Percentiles rank a stretch among this genome's conserved stretches.
Conservation (phyloP, 2,797 vertebrate species). For the Acipenser ruthenus region DNA sequence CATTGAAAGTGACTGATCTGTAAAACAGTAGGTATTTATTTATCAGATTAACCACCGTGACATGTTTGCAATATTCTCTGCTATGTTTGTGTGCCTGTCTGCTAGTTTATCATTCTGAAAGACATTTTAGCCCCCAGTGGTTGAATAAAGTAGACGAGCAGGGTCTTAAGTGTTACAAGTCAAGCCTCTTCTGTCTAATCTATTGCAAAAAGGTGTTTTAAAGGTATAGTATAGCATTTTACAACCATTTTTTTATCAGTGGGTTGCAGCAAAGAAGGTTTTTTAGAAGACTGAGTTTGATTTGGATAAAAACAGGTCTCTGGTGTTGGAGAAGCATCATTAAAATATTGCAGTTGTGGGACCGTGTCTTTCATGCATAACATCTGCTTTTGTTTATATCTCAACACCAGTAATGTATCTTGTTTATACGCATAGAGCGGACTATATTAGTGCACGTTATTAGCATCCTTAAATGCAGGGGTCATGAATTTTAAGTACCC, state of each 20-base stretch:
- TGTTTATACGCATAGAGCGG: too few relatives aligned
- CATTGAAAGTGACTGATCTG: background rate
- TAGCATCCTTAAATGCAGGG: too few relatives aligned
- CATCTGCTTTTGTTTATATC: too few relatives aligned
- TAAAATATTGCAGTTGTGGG: too few relatives aligned
- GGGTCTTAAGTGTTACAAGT: background rate
- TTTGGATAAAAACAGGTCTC: too few relatives aligned
- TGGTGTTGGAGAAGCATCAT: too few relatives aligned
- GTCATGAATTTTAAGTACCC: too few relatives aligned
- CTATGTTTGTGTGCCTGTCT: background rate
- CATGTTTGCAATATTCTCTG: conserved; percentile 20
- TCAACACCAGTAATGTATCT: too few relatives aligned
- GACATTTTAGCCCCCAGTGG: background rate
- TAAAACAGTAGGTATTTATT: conserved; percentile 6
- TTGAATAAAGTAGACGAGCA: background rate
- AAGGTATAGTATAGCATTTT: background rate
- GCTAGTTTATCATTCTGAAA: background rate
- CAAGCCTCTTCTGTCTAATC: background rate
- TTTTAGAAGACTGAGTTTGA: too few relatives aligned
- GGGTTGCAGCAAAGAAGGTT: background rate
- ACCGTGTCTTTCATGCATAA: too few relatives aligned
- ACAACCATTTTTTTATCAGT: background rate
- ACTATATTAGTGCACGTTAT: too few relatives aligned
- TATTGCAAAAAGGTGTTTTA: background rate
- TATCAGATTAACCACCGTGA: conserved; percentile 32